Base-by-base conservation (phyloP, 2,113 vertebrate species). In the Tor tambroides region DNA sequence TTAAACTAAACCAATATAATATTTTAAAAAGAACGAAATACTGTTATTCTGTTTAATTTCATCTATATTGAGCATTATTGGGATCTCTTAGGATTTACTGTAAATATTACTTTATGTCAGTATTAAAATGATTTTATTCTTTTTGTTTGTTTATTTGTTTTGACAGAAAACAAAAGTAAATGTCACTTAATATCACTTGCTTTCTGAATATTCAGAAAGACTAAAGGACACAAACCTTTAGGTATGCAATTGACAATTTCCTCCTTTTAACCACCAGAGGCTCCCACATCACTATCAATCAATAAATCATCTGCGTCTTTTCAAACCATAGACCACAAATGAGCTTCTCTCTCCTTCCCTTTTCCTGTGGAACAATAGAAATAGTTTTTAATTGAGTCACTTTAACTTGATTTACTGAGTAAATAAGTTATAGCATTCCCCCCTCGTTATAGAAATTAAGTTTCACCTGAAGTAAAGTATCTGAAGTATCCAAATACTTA, bases 251-350 rank as follows among this genome's bases (percentile, higher is more conserved):
- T 30, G n/a, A 11, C 28, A 54, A 74, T 9, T 74, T 38, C 32
- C 69, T 35, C 12, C 0, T 8, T 84, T 74, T 38, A 46, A 72
- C 82, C 82, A 74, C 67, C 19, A 84, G 82, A 84, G 65, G 67
- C 67, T 74, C 46, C 82, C 67, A 84, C 67, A 56, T 38, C 49
- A n/a, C 30, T 11, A 74, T 74, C 54, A 54, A 17, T 32, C 80
- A 81, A 65, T 21, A 4, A 28, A 81, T 5, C 35, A 30, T 54
- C 21, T 81, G 56, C 35, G 35, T 81, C 63, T 46, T 19, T 76
- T 65, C 30, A 80, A n/a, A 63, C 6, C 59, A 3, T 28, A 0
- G 12, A 43, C 35, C 19, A 41, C 1, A 63, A 59, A 79, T 28
- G 23, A 26, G 2, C 21, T 23, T 41, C n/a, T 17, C 32, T 28